Conservation (phyloP, 2,797 vertebrate species). For the Halcyon smyrnensis region DNA sequence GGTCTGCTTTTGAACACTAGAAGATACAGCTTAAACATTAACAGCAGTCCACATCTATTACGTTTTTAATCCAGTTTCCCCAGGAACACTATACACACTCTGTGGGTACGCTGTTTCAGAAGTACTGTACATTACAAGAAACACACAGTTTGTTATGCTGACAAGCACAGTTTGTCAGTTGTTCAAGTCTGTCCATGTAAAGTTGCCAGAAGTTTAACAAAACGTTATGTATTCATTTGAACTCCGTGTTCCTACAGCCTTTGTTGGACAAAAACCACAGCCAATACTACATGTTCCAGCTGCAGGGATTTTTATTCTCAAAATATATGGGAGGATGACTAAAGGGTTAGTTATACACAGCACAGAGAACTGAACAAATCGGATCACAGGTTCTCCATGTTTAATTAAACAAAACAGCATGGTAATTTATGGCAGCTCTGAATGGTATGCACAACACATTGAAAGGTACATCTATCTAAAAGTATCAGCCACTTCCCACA, state of each 20-base stretch:
- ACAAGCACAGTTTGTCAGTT: conserved; percentile 35
- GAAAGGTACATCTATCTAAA: background rate
- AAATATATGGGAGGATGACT: conserved; percentile 1
- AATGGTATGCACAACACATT: background rate
- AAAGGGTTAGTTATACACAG: background rate
- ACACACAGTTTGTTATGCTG: conserved; percentile 1
- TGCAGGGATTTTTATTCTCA: conserved; percentile 30
- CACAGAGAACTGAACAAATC: background rate
- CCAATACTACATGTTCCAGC: background rate
- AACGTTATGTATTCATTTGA: conserved; percentile 69
- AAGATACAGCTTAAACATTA: background rate
- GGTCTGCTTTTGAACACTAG: background rate
- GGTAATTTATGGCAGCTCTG: background rate
- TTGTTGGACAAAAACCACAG: conserved; percentile 44
- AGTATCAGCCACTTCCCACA: background rate
- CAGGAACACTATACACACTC: background rate
- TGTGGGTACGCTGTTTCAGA: background rate
- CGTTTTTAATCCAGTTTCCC: background rate
- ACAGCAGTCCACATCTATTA: background rate
- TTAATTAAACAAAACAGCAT: background rate
- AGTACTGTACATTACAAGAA: background rate
- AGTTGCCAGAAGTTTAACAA: conserved; percentile 64
- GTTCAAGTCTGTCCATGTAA: conserved; percentile 2
- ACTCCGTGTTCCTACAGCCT: conserved; percentile 69
- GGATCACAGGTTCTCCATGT: background rate